Percentiles rank a stretch among this genome's conserved stretches.
phyloP scores from a whole-genome alignment of 37 sponge, comb jelly and placozoan genomes.

The Cladorhizidae sp. region DNA sequence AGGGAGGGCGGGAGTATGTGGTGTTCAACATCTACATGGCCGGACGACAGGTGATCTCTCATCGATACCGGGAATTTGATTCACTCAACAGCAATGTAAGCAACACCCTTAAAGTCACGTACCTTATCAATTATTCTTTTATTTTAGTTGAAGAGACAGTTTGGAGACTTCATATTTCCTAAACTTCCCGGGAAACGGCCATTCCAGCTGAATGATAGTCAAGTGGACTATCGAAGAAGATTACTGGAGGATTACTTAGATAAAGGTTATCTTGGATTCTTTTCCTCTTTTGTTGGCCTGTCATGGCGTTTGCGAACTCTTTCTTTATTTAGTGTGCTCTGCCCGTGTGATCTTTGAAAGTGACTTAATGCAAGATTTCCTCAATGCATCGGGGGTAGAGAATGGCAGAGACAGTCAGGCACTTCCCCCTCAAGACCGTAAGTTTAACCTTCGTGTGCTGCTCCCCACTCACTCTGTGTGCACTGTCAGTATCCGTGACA shows the following conservation, averaged over 20 bases:
- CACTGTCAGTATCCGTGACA: slow-evolving; percentile 41
- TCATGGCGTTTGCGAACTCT: neutral
- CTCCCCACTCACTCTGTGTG: slow-evolving; percentile 45
- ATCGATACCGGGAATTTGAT: slow-evolving; percentile 85
- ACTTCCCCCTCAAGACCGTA: slow-evolving; percentile 12
- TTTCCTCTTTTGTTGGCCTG: neutral
- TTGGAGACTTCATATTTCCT: slow-evolving; percentile 86
- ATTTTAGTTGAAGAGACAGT: slow-evolving; percentile 86
- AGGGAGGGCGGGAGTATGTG: slow-evolving; percentile 75
- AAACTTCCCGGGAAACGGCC: slow-evolving; percentile 96
- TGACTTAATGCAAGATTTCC: slow-evolving; percentile 85
- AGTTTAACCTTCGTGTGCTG: slow-evolving; percentile 32
- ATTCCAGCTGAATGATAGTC: slow-evolving; percentile 79
- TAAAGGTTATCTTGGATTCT: slow-evolving; percentile 57
- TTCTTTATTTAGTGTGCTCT: slow-evolving; percentile 56
- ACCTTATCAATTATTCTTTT: neutral
- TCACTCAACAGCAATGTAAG: slow-evolving; percentile 77
- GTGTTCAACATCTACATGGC: slow-evolving; percentile 78
- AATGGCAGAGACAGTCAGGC: neutral
- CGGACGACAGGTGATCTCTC: slow-evolving; percentile 24
- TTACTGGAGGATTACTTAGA: slow-evolving; percentile 89
- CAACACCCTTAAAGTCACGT: neutral
- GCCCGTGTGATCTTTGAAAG: slow-evolving; percentile 78
- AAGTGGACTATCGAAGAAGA: slow-evolving; percentile 83
- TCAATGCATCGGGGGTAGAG: slow-evolving; percentile 7